phyloP scores from a whole-genome alignment of 2,113 vertebrate species.

The Melanocharis versteri region DNA sequence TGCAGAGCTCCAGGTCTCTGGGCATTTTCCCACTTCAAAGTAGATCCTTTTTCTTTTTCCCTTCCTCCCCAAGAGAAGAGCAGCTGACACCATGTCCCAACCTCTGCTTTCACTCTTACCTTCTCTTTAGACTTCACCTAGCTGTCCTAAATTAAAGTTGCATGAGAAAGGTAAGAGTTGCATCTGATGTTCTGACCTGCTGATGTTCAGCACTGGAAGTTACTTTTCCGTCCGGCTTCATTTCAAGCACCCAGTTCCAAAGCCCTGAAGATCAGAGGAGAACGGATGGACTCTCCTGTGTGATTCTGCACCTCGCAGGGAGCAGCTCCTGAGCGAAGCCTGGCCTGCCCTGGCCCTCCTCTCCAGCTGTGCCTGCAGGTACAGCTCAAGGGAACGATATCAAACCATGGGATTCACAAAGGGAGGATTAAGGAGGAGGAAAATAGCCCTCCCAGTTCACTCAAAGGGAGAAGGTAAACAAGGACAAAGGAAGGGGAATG shows the following conservation, averaged over 20 bases:
- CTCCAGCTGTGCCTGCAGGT: neutral
- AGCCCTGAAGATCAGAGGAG: neutral
- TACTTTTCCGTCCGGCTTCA: neutral
- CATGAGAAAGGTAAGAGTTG: neutral
- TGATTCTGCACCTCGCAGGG: neutral
- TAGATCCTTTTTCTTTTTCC: neutral
- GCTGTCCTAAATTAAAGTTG: neutral
- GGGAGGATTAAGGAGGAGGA: neutral
- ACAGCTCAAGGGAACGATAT: neutral
- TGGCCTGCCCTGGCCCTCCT: neutral
- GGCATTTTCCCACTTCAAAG: neutral
- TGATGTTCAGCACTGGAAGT: neutral
- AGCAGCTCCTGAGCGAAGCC: neutral
- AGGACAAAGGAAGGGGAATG: neutral
- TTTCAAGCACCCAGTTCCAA: neutral
- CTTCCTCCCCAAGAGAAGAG: neutral
- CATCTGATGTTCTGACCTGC: neutral
- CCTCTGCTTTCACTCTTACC: neutral
- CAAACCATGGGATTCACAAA: neutral
- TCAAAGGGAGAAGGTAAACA: neutral
- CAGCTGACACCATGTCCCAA: neutral
- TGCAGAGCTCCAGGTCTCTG: neutral
- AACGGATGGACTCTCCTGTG: neutral
- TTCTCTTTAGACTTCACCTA: neutral
- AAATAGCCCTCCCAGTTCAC: neutral